Base-by-base conservation (phyloP, 2,888 invertebrate genomes). In the Proisotoma minuta region DNA sequence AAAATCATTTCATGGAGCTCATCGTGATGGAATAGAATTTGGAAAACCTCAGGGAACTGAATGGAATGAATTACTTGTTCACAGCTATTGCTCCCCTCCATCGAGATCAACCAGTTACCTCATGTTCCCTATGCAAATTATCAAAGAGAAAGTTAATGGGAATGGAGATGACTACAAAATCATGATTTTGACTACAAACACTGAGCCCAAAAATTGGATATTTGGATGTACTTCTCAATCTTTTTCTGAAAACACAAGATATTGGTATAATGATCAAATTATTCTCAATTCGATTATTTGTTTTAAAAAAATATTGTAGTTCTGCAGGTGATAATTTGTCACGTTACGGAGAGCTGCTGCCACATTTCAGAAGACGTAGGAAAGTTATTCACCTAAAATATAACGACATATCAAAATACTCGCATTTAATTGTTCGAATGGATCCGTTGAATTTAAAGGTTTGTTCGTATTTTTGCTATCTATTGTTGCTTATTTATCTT, bases 161-260 rank as follows among this genome's bases (percentile, higher is more conserved):
- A 81, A 81, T 66, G 80, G 82, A 0, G 82, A 81, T 65, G 81
- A 84, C 73, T 80, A 83, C 76, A 82, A 81, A 66, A 80, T 87
- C 4, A 85, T 86, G 0, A 81, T 90, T 1, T 84, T 89, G 74
- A 82, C 85, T 0, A 76, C 85, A 1, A 87, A 88, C 76, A 79
- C 87, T 15, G 84, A 85, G 52, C 82, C 82, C 24, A 83, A 81
- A 49, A 86, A 89, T 67, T 92, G 91, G 91, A 77, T 91, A 20
- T 89, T 85, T 75, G 87, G 85, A 18, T 91, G 91, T 75, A 81
- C 83, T 3, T 47, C 49, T 15, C 22, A 10, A 28, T 49, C 26
- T 53, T 15, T 40, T 79, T 79, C 23, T 8, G 34, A 34, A 10
- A 34, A 15, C 15, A 34, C 34, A 34, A 8, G 34, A 10, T 34